Base-by-base conservation (phyloP, 92 coral and sea anemone genomes). In the Palythoa heliodiscus region DNA sequence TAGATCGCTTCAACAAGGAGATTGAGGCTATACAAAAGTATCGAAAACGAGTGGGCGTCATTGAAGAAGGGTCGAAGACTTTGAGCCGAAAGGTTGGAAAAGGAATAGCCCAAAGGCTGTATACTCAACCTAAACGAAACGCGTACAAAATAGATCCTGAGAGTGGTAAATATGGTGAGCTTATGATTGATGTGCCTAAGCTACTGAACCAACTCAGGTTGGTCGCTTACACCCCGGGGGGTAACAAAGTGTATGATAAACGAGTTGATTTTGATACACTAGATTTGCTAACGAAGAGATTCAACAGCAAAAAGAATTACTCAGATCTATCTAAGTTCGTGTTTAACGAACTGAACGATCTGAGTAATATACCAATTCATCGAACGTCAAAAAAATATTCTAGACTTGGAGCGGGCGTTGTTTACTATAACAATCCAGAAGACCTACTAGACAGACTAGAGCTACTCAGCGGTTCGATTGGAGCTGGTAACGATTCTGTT, bases 201-300 rank as follows among this genome's bases (percentile, higher is more conserved):
- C 63, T 55, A 19, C 14, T 20, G 24, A 74, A 82, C 14, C 60
- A 85, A 3, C 82, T 85, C 29, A 73, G 23, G 55, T 57, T 74
- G 15, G 20, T 73, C 0, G 87, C 87, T 17, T 73, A 84, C 38
- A 73, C n/a, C n/a, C n/a, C 25, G 5, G 70, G 52, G 54, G 70
- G 79, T 38, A 25, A 73, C 17, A 84, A 84, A 15, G 87, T 84
- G 17, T 73, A 84, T 38, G 87, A 84, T 16, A 84, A 74, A 54
- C 82, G 54, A 7, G 63, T 55, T 10, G 63, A 55, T 55, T 78
- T 78, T 25, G 80, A 75, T 75, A 75, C 80, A 7, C 7, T 75
- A 25, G 80, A 75, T 15, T 47, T 75, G 1, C 55, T 75, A 8
- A 75, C 80, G 35, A 75, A 75, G 64, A 7, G 80, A 0, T 75